Percentiles rank a stretch among this genome's conserved stretches.
These are phyloP conservation scores for Maylandia zebra DNA, from an alignment of 2,113 vertebrate species.

Conservation along the genomic window DNA sequence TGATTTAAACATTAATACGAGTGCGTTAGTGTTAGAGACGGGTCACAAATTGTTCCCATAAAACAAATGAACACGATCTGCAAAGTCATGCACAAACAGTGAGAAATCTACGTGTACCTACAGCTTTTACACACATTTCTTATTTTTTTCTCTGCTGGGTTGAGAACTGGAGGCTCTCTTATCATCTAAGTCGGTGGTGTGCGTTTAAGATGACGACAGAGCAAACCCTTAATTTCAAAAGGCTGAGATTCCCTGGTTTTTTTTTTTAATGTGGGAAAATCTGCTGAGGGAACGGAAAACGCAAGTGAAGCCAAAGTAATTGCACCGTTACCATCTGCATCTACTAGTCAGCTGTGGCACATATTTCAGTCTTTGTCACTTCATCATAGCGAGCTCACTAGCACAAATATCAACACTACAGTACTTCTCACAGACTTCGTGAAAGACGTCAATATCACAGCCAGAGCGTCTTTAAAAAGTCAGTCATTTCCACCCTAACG, in stretches of 20 bases:
- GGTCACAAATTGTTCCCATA: background rate
- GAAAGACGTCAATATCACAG: background rate
- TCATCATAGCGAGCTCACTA: background rate
- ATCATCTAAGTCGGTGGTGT: background rate
- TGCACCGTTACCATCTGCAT: background rate
- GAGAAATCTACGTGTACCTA: background rate
- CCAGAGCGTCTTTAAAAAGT: background rate
- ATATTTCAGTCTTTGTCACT: background rate
- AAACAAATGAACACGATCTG: background rate
- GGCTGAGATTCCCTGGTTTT: background rate
- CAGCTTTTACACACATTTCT: background rate
- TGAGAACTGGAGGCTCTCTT: background rate
- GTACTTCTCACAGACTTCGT: background rate
- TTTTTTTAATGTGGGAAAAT: background rate
- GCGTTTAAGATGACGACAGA: background rate
- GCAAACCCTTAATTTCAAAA: background rate
- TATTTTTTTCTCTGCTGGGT: background rate
- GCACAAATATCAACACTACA: background rate
- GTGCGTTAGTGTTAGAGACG: constrained; percentile 27
- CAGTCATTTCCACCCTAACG: background rate
- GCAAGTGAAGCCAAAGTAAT: background rate
- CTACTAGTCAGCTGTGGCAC: background rate
- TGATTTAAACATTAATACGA: background rate
- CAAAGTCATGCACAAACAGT: background rate
- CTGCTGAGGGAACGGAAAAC: background rate